A percentile compares a stretch with the other conserved stretches of the same genome.
These are phyloP conservation scores for Pediacus dermestoides DNA, from an alignment of 2,888 invertebrate genomes.

Conservation along the genomic window DNA sequence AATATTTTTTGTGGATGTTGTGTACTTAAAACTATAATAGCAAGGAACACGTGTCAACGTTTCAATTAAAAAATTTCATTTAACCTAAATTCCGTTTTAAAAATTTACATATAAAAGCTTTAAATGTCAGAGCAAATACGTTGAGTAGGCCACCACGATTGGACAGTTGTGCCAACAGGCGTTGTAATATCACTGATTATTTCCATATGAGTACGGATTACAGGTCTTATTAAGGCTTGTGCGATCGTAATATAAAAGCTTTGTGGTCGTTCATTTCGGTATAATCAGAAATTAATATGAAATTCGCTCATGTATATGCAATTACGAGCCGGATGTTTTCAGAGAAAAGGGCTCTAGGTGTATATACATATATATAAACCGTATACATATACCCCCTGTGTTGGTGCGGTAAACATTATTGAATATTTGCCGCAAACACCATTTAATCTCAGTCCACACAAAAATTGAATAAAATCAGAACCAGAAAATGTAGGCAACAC, in stretches of 20 bases:
- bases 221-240: slow-evolving; percentile 50
- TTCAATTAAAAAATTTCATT: slow-evolving; percentile 31
- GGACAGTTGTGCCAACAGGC: slow-evolving; percentile 31
- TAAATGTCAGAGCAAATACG: slow-evolving; percentile 28
- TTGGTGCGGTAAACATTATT: slow-evolving; percentile 35
- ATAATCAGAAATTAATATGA: slow-evolving; percentile 54
- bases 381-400: slow-evolving; percentile 18
- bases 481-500: no score
- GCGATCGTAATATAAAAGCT: slow-evolving; percentile 51
- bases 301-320: slow-evolving; percentile 53
- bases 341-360: slow-evolving; percentile 36
- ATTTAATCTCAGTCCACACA: no score
- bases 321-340: slow-evolving; percentile 48
- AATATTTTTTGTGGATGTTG: slow-evolving; percentile 1
- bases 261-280: slow-evolving; percentile 51
- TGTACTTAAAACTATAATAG: slow-evolving; percentile 14
- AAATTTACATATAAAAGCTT: slow-evolving; percentile 32
- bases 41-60: slow-evolving; percentile 18
- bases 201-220: slow-evolving; percentile 49
- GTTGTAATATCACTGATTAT: slow-evolving; percentile 47
- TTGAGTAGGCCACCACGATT: slow-evolving; percentile 20
- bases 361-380: slow-evolving; percentile 11
- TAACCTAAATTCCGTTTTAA: slow-evolving; percentile 25
- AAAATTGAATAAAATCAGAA: no score
- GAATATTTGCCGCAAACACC: slow-evolving; percentile 30